phyloP scores from a whole-genome alignment of 2,113 vertebrate genomes.

The Pedetes capensis region DNA sequence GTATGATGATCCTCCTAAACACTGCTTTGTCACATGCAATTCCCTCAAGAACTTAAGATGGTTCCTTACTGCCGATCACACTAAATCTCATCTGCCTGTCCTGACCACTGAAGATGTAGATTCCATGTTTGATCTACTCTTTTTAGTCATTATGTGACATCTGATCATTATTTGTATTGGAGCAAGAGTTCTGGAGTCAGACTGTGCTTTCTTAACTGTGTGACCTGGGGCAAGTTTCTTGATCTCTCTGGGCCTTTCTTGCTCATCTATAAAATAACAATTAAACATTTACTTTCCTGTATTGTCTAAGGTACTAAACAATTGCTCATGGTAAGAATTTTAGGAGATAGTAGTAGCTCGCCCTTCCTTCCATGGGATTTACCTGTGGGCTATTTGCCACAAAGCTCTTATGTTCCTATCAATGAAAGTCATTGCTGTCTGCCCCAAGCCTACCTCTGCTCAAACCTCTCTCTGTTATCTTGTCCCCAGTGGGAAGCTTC shows the following conservation, averaged over 20 bases:
- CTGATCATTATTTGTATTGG: background rate
- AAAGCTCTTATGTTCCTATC: no score
- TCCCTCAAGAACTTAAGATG: background rate
- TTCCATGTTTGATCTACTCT: no score
- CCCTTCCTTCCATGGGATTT: no score
- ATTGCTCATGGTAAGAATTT: background rate
- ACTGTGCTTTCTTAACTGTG: background rate
- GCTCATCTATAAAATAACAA: background rate
- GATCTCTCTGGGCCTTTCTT: background rate
- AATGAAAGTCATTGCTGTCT: background rate
- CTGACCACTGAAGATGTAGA: background rate
- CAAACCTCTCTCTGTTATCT: background rate
- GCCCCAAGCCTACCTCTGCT: rapidly evolving
- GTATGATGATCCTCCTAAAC: background rate
- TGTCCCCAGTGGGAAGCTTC: background rate
- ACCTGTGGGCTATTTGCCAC: background rate
- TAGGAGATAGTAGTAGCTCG: background rate
- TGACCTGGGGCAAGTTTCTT: background rate
- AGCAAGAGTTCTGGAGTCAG: background rate
- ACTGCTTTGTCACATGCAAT: background rate
- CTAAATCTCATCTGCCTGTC: no score
- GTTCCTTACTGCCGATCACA: background rate
- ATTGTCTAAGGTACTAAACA: background rate
- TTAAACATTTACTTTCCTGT: background rate
- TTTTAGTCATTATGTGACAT: background rate